Conservation (phyloP, 1,140 invertebrate genomes). For the Papilio polyxenes region DNA sequence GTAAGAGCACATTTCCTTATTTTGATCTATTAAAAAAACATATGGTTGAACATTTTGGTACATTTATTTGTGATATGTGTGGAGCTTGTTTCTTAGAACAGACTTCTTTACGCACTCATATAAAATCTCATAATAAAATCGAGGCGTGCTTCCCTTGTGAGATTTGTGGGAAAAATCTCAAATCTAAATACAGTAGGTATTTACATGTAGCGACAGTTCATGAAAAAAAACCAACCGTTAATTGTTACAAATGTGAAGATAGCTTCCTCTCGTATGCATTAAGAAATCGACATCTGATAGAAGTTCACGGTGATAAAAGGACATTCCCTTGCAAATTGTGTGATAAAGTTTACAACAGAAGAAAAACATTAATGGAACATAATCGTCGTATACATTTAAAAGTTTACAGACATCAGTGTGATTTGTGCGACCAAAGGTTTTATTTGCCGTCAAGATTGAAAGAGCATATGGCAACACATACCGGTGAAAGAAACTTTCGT, state of each 20-base stretch:
- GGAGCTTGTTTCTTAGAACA: slow-evolving; percentile 74
- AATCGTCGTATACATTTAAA: slow-evolving; percentile 72
- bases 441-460: slow-evolving; percentile 68
- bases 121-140: slow-evolving; percentile 67
- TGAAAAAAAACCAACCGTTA: slow-evolving; percentile 73
- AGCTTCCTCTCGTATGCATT: slow-evolving; percentile 75
- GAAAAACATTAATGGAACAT: slow-evolving; percentile 74
- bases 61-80: slow-evolving; percentile 73
- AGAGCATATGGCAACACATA: slow-evolving; percentile 82
- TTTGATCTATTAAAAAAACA: slow-evolving; percentile 73
- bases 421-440: slow-evolving; percentile 74
- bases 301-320: slow-evolving; percentile 71
- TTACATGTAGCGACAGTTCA: slow-evolving; percentile 76
- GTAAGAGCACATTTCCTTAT: slow-evolving; percentile 40
- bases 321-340: slow-evolving; percentile 75
- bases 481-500: slow-evolving; percentile 82
- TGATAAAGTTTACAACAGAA: slow-evolving; percentile 75
- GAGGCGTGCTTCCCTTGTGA: slow-evolving; percentile 72
- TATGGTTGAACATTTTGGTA: slow-evolving; percentile 75
- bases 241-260: slow-evolving; percentile 71
- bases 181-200: slow-evolving; percentile 74
- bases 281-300: slow-evolving; percentile 73
- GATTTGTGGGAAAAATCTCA: slow-evolving; percentile 74
- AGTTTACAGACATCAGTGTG: slow-evolving; percentile 71
- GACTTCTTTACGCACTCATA: slow-evolving; percentile 64